Base-by-base conservation (phyloP, 2,113 vertebrate genomes). In the Leucoraja erinaceus region DNA sequence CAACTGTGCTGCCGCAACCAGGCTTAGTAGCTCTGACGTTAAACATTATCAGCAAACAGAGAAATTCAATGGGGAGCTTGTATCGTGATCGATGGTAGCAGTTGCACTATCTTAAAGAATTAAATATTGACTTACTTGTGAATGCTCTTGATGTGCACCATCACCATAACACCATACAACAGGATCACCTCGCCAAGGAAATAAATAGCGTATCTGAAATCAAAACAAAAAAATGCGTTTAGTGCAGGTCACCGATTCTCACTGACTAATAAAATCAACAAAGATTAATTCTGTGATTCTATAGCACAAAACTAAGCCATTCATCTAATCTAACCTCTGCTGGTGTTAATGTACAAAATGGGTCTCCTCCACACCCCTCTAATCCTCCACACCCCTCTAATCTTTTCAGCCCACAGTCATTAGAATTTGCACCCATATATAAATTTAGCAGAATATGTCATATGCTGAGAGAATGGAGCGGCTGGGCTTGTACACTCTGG, bases 121-220 rank as follows among this genome's bases (percentile, higher is more conserved):
- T 59, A 76, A 86, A 83, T 92, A 25, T 72, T 83, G 10, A 93
- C 94, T 94, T 79, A 94, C 94, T 94, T 93, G 75, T 94, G 94
- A 84, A 94, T 81, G 88, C 20, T 93, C 33, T 90, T 93, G 1
- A 92, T 28, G 16, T 93, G 86, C 68, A 88, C 61, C 6, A 93
- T 20, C 25, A 94, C 90, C 66, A 94, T 84, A 31, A 94, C 75
- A 7, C 93, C 76, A 54, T 94, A 94, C 38, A 93, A 75, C 10
- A 94, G 18, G 28, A 93, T 31, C 72, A 94, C 93, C 47, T 94
- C 93, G 68, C 86, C 93, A n/a, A 94, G 38, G 38, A 94, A 93
- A 90, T 93, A 93, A 75, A 94, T 3, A 9, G 93, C 91, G 25
- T 93, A 94, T 93, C 94, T 93, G 33, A 33, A 90, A 83, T 25